Evolutionary conservation across 2,888 invertebrate genomes (phyloP).

Genomic region (Acrobasis suavella): DNA sequence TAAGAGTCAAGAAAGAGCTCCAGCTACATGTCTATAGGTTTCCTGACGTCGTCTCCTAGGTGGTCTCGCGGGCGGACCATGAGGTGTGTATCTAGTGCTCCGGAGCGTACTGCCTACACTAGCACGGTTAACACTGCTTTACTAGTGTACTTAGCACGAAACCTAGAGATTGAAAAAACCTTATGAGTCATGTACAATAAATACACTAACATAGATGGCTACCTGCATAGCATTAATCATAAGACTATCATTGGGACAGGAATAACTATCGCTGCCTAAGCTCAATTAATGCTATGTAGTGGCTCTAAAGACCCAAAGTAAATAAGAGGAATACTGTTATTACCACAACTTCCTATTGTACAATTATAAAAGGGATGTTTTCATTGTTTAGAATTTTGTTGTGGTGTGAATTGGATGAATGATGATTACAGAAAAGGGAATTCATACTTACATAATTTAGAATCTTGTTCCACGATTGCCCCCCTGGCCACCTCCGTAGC

Average conservation of each 20-base stretch:
- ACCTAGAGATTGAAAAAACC: constrained; percentile 82
- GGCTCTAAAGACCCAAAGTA: constrained; percentile 47
- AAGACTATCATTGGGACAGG: constrained; percentile 48
- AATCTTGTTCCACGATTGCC: constrained; percentile 58
- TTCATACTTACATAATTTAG: constrained; percentile 61
- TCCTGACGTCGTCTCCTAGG: constrained; percentile 79
- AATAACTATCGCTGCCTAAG: constrained; percentile 46
- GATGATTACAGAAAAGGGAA: constrained; percentile 24
- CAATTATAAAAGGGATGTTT: constrained; percentile 32
- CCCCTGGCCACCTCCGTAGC: constrained; percentile 59
- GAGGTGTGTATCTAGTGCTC: constrained; percentile 79
- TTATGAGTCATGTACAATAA: constrained; percentile 66
- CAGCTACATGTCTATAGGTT: constrained; percentile 70
- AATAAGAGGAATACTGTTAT: constrained; percentile 39
- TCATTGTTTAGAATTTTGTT: constrained; percentile 35
- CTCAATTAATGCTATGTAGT: constrained; percentile 77
- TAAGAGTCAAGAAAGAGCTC: constrained; percentile 64
- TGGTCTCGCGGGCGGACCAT: constrained; percentile 77
- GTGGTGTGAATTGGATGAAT: constrained; percentile 40
- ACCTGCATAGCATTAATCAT: constrained; percentile 78
- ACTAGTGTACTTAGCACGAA: constrained; percentile 83
- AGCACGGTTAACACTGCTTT: constrained; percentile 78
- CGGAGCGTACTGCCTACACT: constrained; percentile 83
- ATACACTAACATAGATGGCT: constrained; percentile 58
- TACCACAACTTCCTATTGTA: constrained; percentile 43